Conservation (phyloP, 1,140 invertebrate species). For the Bombus impatiens region DNA sequence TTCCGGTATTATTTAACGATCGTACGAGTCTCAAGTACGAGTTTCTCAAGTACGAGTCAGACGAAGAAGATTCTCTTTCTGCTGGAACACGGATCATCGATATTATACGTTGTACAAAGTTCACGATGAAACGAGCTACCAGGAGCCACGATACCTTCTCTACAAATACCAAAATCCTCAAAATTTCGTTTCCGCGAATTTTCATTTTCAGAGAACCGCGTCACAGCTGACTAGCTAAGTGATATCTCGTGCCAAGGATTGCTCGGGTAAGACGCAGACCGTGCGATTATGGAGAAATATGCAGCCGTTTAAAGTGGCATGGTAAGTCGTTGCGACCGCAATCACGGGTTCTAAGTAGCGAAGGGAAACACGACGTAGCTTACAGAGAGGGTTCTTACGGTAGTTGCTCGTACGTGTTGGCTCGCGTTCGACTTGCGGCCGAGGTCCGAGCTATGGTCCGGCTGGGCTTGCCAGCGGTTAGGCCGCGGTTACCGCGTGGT, state of each 20-base stretch:
- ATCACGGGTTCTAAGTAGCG: conserved; percentile 63
- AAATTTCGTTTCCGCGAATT: too few relatives aligned
- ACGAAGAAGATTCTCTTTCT: too few relatives aligned
- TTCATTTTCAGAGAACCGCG: neutral
- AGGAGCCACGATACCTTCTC: too few relatives aligned
- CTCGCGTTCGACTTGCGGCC: conserved; percentile 52
- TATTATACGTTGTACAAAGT: too few relatives aligned
- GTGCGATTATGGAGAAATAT: conserved; percentile 39
- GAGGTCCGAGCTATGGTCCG: neutral
- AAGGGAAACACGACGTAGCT: conserved; percentile 52
- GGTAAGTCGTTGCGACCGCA: conserved; percentile 59
- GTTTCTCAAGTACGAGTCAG: too few relatives aligned
- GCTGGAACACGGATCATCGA: too few relatives aligned
- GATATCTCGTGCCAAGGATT: conserved; percentile 41
- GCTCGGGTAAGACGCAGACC: neutral
- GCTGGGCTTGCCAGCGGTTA: conserved; percentile 57
- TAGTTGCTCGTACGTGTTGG: conserved; percentile 67
- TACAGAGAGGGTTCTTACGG: conserved; percentile 53
- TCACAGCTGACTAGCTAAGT: conserved; percentile 2
- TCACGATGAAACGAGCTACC: too few relatives aligned
- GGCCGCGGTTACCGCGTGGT: conserved; percentile 79
- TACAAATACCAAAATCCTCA: fast-evolving
- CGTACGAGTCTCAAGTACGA: too few relatives aligned
- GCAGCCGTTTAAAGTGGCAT: conserved; percentile 42
- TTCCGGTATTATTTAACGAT: too few relatives aligned